phyloP scores from a whole-genome alignment of 2,888 invertebrate genomes.

The Melinaea menophilus region DNA sequence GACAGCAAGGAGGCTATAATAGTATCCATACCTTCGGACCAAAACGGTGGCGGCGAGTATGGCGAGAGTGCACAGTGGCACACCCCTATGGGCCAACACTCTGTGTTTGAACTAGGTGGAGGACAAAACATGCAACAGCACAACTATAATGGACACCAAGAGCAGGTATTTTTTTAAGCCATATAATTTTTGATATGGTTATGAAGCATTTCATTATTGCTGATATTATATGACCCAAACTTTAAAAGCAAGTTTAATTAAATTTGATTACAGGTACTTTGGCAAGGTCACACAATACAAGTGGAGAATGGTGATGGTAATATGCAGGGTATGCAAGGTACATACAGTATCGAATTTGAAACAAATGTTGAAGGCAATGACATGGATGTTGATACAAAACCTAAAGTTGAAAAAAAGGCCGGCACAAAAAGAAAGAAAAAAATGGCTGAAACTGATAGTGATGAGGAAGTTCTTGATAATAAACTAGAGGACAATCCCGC shows the following conservation, averaged over 20 bases:
- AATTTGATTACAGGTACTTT: slow-evolving; percentile 70
- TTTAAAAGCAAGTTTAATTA: no score
- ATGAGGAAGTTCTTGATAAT: slow-evolving; percentile 79
- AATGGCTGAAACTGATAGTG: slow-evolving; percentile 63
- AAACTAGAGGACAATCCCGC: slow-evolving; percentile 83
- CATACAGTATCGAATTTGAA: slow-evolving; percentile 65
- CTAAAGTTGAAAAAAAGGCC: slow-evolving; percentile 68
- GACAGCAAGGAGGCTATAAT: slow-evolving; percentile 76
- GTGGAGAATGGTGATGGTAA: slow-evolving; percentile 74
- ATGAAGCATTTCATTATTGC: no score
- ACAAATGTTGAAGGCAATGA: slow-evolving; percentile 60
- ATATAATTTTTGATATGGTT: background rate
- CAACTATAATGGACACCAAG: slow-evolving; percentile 71
- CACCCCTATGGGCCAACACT: slow-evolving; percentile 77
- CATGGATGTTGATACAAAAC: slow-evolving; percentile 68
- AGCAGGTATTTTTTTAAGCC: slow-evolving; percentile 54
- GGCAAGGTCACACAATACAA: slow-evolving; percentile 82
- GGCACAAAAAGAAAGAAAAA: slow-evolving; percentile 73
- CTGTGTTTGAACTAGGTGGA: slow-evolving; percentile 68
- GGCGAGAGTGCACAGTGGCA: slow-evolving; percentile 80
- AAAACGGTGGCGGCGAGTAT: slow-evolving; percentile 70
- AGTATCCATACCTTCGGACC: slow-evolving; percentile 67
- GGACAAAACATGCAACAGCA: slow-evolving; percentile 69
- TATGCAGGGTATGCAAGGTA: slow-evolving; percentile 55
- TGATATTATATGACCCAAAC: no score